Percentiles rank a stretch among this genome's conserved stretches.
These are phyloP conservation scores for Hypsopygia costalis DNA, from an alignment of 2,888 invertebrate species.

Conservation along the genomic window DNA sequence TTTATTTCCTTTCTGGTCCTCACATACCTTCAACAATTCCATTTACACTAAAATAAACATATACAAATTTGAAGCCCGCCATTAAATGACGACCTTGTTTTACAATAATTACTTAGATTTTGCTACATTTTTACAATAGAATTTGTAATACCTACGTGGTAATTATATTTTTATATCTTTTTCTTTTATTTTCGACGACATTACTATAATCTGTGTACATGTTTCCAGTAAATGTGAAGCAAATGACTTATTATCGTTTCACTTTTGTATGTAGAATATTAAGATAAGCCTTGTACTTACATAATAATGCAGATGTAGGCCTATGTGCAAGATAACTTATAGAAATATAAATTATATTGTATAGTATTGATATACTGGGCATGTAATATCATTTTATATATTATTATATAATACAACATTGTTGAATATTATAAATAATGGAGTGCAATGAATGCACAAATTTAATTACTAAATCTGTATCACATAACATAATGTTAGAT, in stretches of 20 bases:
- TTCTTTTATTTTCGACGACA: background rate
- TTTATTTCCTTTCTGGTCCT: conserved; percentile 38
- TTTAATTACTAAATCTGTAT: conserved; percentile 60
- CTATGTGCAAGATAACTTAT: background rate
- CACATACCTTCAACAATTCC: conserved; percentile 33
- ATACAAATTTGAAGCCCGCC: conserved; percentile 41
- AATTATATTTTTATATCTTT: conserved; percentile 9
- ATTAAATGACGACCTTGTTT: conserved; percentile 52
- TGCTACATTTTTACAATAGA: conserved; percentile 21
- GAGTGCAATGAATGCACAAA: conserved; percentile 28
- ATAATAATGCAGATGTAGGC: background rate
- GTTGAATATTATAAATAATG: conserved; percentile 23
- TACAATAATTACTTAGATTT: conserved; percentile 27
- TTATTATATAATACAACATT: conserved; percentile 2
- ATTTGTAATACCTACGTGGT: conserved; percentile 7
- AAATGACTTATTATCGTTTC: background rate
- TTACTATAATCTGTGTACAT: background rate
- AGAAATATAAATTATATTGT: conserved; percentile 20
- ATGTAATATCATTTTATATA: background rate
- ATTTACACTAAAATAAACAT: conserved; percentile 51
- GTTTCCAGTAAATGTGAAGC: background rate
- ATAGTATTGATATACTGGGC: background rate
- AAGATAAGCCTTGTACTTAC: background rate
- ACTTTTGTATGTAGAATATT: background rate
- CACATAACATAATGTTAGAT: conserved; percentile 70